Conservation (phyloP, 2,888 invertebrate genomes). For the Drosophila tripunctata region DNA sequence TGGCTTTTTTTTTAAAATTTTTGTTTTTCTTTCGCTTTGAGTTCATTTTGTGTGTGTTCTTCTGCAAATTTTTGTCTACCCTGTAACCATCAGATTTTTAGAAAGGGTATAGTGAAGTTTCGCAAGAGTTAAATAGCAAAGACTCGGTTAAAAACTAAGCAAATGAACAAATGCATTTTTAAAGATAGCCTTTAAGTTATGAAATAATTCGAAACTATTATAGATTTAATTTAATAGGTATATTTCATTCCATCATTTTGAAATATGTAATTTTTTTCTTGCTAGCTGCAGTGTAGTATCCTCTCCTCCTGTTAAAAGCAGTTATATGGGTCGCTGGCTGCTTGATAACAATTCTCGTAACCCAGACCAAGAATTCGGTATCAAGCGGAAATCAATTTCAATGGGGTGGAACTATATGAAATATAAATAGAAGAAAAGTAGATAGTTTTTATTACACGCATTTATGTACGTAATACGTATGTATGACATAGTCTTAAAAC, state of each 20-base stretch:
- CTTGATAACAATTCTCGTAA: constrained; percentile 61
- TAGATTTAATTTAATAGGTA: background rate
- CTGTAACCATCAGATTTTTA: background rate
- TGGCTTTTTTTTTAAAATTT: constrained; percentile 35
- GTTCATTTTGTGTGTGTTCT: constrained; percentile 61
- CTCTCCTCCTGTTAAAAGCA: constrained; percentile 31
- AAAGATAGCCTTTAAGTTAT: no score
- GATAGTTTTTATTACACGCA: constrained; percentile 38
- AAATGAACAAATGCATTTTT: background rate
- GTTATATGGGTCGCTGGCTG: constrained; percentile 74
- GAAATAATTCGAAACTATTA: background rate
- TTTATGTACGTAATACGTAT: no score
- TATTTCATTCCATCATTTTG: background rate
- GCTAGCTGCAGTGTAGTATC: constrained; percentile 24
- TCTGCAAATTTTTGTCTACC: constrained; percentile 29
- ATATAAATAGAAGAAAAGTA: constrained; percentile 12
- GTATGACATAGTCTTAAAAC: constrained; percentile 6
- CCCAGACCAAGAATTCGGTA: constrained; percentile 27
- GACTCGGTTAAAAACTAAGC: background rate
- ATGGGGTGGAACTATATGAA: constrained; percentile 65
- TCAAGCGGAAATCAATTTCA: constrained; percentile 78
- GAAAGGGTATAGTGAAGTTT: background rate
- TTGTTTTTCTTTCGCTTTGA: constrained; percentile 47
- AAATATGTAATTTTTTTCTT: background rate
- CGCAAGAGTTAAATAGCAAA: background rate